phyloP scores from a whole-genome alignment of 2,888 invertebrate genomes.

The Spisula subtruncata region DNA sequence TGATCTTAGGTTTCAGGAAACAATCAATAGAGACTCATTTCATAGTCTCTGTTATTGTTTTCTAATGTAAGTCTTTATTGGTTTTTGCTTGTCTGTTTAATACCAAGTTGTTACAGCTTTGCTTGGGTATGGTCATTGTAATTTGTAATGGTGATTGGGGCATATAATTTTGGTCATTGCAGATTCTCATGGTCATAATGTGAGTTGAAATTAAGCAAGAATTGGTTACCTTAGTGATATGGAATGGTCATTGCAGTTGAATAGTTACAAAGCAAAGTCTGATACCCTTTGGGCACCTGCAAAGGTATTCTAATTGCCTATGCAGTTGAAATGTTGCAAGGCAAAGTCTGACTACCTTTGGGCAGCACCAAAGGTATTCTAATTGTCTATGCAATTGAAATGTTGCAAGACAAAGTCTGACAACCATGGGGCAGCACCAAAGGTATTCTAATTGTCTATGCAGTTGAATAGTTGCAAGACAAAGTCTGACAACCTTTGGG shows the following conservation, averaged over 20 bases:
- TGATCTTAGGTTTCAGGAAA: neutral
- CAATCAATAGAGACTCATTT: conserved; percentile 8
- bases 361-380: too few relatives aligned
- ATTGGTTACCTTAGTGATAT: neutral
- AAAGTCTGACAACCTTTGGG: too few relatives aligned
- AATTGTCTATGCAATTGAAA: neutral
- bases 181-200: neutral
- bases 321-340: too few relatives aligned
- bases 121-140: neutral
- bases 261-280: too few relatives aligned
- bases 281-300: too few relatives aligned
- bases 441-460: too few relatives aligned
- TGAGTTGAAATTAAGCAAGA: neutral
- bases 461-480: too few relatives aligned
- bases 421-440: too few relatives aligned
- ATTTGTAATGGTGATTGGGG: neutral
- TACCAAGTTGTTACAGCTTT: neutral
- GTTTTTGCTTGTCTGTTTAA: conserved; percentile 8
- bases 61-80: conserved; percentile 16
- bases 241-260: too few relatives aligned
- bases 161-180: neutral
- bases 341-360: too few relatives aligned
- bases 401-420: neutral
- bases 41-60: conserved; percentile 9
- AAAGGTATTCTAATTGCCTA: too few relatives aligned